These are phyloP conservation scores for Agrotis ipsilon DNA, from an alignment of 2,888 invertebrate genomes.

Conservation along the genomic window DNA sequence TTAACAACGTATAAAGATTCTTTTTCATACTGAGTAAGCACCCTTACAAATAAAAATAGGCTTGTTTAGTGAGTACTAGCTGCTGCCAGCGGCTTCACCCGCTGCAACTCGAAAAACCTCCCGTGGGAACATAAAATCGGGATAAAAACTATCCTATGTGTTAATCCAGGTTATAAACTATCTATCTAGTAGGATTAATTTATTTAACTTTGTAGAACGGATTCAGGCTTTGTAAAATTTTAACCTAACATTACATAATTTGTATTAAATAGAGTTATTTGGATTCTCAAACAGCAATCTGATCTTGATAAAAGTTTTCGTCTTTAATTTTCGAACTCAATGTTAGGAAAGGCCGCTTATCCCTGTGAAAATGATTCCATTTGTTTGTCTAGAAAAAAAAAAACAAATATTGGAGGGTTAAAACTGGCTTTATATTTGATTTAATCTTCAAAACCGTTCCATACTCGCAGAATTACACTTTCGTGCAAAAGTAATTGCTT, in stretches of 20 bases:
- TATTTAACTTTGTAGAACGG: conserved; percentile 1
- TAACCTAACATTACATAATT: conserved; percentile 30
- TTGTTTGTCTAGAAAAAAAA: conserved; percentile 35
- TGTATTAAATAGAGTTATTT: conserved; percentile 57
- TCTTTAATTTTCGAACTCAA: conserved; percentile 54
- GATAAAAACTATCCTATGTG: too few species aligned
- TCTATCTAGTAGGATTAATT: too few species aligned
- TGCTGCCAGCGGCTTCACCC: too few species aligned
- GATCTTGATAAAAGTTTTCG: conserved; percentile 55
- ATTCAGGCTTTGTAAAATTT: conserved; percentile 10
- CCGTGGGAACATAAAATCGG: too few species aligned
- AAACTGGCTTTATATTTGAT: conserved; percentile 37
- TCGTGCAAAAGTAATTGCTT: conserved; percentile 59
- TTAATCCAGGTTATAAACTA: too few species aligned
- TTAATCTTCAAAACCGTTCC: conserved; percentile 43
- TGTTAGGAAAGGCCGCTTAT: conserved; percentile 40
- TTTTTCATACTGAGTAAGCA: conserved; percentile 12
- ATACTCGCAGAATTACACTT: conserved; percentile 42
- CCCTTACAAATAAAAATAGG: conserved; percentile 6
- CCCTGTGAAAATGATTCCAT: conserved; percentile 36
- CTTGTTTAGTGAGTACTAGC: neutral
- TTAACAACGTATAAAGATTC: conserved; percentile 14
- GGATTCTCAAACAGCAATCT: conserved; percentile 38
- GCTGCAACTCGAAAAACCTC: too few species aligned
- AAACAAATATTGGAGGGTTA: conserved; percentile 29